Evolutionary conservation across 1,140 invertebrate genomes (phyloP), one percentile per base, ranked within the genome.

Genomic region (Odontomachus brunneus): DNA sequence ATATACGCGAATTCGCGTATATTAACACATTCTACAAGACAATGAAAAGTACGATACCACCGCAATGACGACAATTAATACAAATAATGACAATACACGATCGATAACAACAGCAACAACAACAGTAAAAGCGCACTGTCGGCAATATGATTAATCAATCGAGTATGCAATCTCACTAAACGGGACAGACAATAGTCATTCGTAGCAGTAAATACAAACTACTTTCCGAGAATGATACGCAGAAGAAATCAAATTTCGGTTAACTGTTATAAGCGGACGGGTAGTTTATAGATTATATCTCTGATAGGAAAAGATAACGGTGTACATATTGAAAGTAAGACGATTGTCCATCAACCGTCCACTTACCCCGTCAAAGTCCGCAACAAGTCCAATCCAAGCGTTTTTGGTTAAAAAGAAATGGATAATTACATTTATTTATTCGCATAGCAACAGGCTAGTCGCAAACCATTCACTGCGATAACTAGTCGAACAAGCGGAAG

Each of bases 271-370:
- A 72, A 55, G 71, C 11, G 29, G 2, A 55, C 55, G 67, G 17
- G 15, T 63, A 51, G 49, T n/a, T 38, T 24, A 33, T 33, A 66
- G n/a, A 55, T 53, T 49, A 44, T 19, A 51, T 11, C 38, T 15
- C 29, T 15, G 29, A 65, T 53, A 84, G 78, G 44, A 75, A 33
- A 44, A 12, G 38, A 33, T 57, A 49, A 55, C 9, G 22, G 22
- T 26, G 74, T 69, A 80, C 74, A 49, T 84, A 78, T 66, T 55
- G 38, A 17, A 65, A 85, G 83, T 69, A 53, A 74, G 57, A n/a
- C 11, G 11, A 29, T 48, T 57, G 53, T 22, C 22, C 75, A 48
- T 76, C 22, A 44, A 24, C 24, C 38, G 0, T 7, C 38, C 9
- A 44, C 38, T 59, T 65, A 74, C 19, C 38, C 38, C 59, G 11